Conservation (phyloP, 64 coral and sea anemone species). For the Pocillopora damicornis region DNA sequence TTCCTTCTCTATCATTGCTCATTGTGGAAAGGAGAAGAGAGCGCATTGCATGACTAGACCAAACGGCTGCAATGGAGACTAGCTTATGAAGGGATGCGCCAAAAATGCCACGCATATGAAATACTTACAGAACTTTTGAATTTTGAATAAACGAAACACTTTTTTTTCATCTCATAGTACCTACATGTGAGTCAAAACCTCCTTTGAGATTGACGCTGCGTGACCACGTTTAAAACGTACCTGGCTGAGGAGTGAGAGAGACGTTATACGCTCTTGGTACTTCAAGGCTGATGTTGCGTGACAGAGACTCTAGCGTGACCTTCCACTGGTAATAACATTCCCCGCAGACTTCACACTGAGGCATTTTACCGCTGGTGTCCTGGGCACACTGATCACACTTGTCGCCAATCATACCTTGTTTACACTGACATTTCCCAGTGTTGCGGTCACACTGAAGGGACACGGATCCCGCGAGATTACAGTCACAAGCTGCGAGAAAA, state of each 20-base stretch:
- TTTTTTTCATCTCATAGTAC: too few species aligned
- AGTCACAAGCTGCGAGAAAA: slow-evolving; percentile 59
- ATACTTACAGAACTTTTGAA: too few species aligned
- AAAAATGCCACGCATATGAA: too few species aligned
- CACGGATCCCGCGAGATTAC: slow-evolving; percentile 70
- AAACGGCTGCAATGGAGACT: too few species aligned
- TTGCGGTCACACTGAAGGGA: slow-evolving; percentile 67
- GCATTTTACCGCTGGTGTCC: slow-evolving; percentile 75
- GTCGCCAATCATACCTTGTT: slow-evolving; percentile 62
- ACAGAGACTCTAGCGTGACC: slow-evolving; percentile 49
- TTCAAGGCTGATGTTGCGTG: slow-evolving; percentile 66
- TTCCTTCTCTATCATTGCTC: too few species aligned
- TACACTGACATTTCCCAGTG: slow-evolving; percentile 76
- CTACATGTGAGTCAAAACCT: too few species aligned
- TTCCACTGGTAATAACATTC: slow-evolving; percentile 90
- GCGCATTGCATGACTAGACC: too few species aligned
- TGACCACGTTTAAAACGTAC: background rate
- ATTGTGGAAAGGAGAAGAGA: too few species aligned
- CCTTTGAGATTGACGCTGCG: too few species aligned
- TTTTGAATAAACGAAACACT: too few species aligned
- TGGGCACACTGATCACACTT: slow-evolving; percentile 79
- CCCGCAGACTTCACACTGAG: slow-evolving; percentile 74
- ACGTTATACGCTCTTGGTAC: slow-evolving; percentile 54
- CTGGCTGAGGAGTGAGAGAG: slow-evolving; percentile 38
- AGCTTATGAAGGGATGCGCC: too few species aligned